Base-by-base conservation (phyloP, 2,888 invertebrate genomes). In the Tethea ocularis region DNA sequence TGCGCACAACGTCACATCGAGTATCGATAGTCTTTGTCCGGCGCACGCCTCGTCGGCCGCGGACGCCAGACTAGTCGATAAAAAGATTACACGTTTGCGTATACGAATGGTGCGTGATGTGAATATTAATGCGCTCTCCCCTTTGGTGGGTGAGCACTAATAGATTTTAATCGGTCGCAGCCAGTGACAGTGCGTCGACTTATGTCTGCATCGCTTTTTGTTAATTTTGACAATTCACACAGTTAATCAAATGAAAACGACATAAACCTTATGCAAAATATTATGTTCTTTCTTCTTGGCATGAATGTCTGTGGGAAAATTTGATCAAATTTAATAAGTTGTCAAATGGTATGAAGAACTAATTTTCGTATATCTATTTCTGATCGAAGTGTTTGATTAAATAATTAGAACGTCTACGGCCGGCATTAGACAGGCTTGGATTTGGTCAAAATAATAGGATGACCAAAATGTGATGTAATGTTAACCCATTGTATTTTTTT, bases 81-180 rank as follows among this genome's bases (percentile, higher is more conserved):
- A 90, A 90, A 91, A 91, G 90, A 91, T 91, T 89, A 90, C 87
- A 79, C 86, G 84, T 89, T 88, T 82, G 87, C 89, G 87, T 88
- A 87, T 84, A 86, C 85, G 85, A 84, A 77, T 84, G 78, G 89
- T 83, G 87, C 92, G 92, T 92, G 92, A 84, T 81, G 82, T 84
- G 92, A 87, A 92, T 92, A 85, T 85, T 91, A 92, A 92, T 88
- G 79, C 70, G 72, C 70, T 69, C 83, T 84, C 87, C 85, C 84
- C 87, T 84, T 80, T 77, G 75, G 69, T 74, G 74, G 64, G 46
- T 71, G 69, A 61, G 71, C 83, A 84, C 84, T 88, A 85, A 89
- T 89, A 91, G 92, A 92, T 92, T 91, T 88, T 90, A 92, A 92
- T 91, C 91, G 86, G 79, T 71, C 79, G 76, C 75, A 80, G 77